Percentiles rank a stretch among this genome's conserved stretches.
phyloP scores from a whole-genome alignment of 2,113 vertebrate genomes.

The Sturnira hondurensis region DNA sequence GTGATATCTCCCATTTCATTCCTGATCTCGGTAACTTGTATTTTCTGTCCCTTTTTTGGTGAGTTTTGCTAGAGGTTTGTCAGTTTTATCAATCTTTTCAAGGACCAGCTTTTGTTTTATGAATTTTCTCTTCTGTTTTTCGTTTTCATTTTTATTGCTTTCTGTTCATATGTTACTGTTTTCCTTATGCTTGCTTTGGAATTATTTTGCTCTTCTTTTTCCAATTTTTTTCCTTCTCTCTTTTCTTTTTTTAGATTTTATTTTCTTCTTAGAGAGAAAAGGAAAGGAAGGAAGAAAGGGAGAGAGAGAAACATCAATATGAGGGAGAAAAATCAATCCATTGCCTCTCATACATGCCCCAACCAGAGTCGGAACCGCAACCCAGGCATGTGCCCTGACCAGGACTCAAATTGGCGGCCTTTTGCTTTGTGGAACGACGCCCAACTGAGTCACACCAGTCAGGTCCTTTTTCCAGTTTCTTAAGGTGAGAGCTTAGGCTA shows the following conservation, averaged over 20 bases:
- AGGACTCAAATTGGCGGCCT: no score
- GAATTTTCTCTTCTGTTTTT: not conserved
- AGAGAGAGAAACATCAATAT: no score
- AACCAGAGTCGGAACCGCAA: no score
- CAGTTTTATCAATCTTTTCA: not conserved
- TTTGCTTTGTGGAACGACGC: no score
- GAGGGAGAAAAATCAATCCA: no score
- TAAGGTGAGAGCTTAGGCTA: not conserved
- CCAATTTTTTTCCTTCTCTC: no score
- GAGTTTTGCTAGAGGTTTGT: not conserved
- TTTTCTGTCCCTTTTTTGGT: not conserved
- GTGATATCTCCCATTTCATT: not conserved
- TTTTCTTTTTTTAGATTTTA: no score
- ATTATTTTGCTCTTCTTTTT: constrained; percentile 9
- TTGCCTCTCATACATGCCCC: no score
- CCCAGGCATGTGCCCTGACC: no score
- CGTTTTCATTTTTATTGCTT: not conserved
- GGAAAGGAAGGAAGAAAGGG: no score
- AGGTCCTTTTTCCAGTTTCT: not conserved
- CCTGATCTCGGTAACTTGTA: not conserved
- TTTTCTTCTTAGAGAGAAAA: no score
- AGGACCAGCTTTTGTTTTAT: not conserved
- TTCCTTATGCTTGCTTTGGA: not conserved
- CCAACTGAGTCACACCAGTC: no score
- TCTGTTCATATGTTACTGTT: not conserved